phyloP scores from a whole-genome alignment of 2,888 invertebrate genomes.

The Fissipunctia ypsillon region DNA sequence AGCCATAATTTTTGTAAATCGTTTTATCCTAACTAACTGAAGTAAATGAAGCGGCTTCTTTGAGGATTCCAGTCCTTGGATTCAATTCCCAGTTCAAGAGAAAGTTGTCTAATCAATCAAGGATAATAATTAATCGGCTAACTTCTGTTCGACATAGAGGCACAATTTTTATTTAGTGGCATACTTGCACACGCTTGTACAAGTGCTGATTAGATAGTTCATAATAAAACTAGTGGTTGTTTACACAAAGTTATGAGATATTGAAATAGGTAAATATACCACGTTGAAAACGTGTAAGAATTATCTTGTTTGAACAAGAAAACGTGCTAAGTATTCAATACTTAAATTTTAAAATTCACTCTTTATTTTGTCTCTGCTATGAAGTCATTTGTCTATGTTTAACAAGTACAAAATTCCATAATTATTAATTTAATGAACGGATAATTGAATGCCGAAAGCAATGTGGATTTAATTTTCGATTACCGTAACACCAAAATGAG shows the following conservation, averaged over 20 bases:
- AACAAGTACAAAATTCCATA: conserved; percentile 3
- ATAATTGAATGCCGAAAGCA: neutral
- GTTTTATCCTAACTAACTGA: neutral
- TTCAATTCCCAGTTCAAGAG: neutral
- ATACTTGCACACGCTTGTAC: neutral
- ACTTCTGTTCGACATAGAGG: neutral
- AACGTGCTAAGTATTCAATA: conserved; percentile 36
- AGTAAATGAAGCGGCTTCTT: neutral
- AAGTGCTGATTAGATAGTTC: conserved; percentile 33
- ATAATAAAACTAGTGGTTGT: conserved; percentile 31
- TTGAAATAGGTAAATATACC: conserved; percentile 33
- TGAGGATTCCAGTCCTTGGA: neutral
- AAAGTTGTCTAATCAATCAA: neutral
- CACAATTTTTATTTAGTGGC: conserved; percentile 1
- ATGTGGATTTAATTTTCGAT: conserved; percentile 45
- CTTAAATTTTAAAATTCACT: conserved; percentile 26
- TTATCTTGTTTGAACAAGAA: conserved; percentile 37
- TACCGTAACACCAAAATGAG: conserved; percentile 65
- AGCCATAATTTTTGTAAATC: neutral
- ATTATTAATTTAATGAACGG: conserved; percentile 2
- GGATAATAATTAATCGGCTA: neutral
- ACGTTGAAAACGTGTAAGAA: conserved; percentile 21
- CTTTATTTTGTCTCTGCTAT: conserved; percentile 14
- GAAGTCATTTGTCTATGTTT: conserved; percentile 16
- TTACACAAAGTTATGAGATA: conserved; percentile 42